Evolutionary conservation across 2,797 vertebrate genomes (phyloP).

Genomic region (Eidolon dupreanum): DNA sequence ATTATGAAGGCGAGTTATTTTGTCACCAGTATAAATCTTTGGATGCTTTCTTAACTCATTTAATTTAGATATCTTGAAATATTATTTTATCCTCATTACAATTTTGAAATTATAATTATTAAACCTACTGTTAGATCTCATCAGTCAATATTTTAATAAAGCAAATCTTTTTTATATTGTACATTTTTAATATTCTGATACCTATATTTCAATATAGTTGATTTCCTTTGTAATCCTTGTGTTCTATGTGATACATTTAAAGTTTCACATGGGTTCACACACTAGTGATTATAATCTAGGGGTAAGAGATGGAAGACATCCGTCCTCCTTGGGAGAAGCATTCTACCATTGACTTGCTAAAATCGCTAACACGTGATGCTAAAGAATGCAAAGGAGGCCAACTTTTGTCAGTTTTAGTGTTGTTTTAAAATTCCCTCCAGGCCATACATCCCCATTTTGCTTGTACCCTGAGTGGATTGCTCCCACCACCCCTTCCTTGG

Average conservation of each 20-base stretch:
- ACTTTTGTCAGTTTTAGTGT: neutral
- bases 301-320: neutral
- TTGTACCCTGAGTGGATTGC: neutral
- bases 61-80: neutral
- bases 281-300: neutral
- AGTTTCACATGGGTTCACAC: neutral
- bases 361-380: neutral
- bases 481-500: neutral
- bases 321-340: neutral
- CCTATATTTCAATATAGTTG: neutral
- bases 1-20: neutral
- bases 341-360: neutral
- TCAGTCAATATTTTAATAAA: neutral
- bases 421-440: neutral
- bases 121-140: neutral
- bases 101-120: constrained; percentile 29
- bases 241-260: neutral
- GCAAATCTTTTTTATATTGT: neutral
- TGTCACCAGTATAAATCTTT: neutral
- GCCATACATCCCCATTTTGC: neutral
- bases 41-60: neutral
- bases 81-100: neutral
- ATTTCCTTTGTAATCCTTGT: neutral
- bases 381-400: neutral
- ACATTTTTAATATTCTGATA: constrained; percentile 15